A percentile compares a stretch with the other conserved stretches of the same genome.
phyloP scores from a whole-genome alignment of 2,888 invertebrate species.

The Exephanes ischioxanthus region DNA sequence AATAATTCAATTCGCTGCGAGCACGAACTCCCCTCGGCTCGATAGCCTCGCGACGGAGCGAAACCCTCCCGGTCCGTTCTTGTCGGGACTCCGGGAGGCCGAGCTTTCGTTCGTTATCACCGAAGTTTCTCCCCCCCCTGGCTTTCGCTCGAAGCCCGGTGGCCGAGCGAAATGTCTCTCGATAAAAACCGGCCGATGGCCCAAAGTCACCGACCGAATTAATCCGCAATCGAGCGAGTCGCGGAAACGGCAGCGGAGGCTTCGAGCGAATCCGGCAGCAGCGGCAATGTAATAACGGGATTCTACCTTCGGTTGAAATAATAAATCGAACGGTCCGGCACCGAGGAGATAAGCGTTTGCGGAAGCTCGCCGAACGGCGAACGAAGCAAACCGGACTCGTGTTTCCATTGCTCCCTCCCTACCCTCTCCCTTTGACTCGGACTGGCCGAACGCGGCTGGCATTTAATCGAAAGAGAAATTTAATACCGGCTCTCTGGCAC shows the following conservation, averaged over 20 bases:
- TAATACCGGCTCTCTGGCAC: slow-evolving; percentile 39
- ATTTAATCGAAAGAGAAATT: slow-evolving; percentile 51
- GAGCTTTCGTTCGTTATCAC: too few relatives aligned
- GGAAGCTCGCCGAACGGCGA: not conserved
- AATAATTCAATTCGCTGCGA: slow-evolving; percentile 62
- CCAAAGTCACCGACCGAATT: slow-evolving; percentile 53
- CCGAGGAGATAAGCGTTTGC: slow-evolving; percentile 51
- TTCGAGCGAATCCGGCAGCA: not conserved
- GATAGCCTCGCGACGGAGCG: slow-evolving; percentile 23
- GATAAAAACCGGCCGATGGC: not conserved
- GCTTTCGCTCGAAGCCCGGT: not conserved
- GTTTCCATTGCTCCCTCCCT: slow-evolving; percentile 27
- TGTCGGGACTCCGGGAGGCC: not conserved
- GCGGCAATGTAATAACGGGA: slow-evolving; percentile 50
- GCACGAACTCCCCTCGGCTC: slow-evolving; percentile 35
- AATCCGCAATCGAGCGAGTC: slow-evolving; percentile 56
- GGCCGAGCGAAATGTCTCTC: slow-evolving; percentile 1
- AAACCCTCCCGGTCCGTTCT: slow-evolving; percentile 15
- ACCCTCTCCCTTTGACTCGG: not conserved
- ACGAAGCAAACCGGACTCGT: slow-evolving; percentile 20
- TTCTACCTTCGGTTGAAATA: slow-evolving; percentile 25
- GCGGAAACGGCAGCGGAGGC: slow-evolving; percentile 17
- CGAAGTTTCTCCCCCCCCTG: too few relatives aligned
- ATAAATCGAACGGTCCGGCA: slow-evolving; percentile 50
- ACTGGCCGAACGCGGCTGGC: not conserved